Conservation (phyloP, 1,140 invertebrate species). For the Thereuonema tuberculata region DNA sequence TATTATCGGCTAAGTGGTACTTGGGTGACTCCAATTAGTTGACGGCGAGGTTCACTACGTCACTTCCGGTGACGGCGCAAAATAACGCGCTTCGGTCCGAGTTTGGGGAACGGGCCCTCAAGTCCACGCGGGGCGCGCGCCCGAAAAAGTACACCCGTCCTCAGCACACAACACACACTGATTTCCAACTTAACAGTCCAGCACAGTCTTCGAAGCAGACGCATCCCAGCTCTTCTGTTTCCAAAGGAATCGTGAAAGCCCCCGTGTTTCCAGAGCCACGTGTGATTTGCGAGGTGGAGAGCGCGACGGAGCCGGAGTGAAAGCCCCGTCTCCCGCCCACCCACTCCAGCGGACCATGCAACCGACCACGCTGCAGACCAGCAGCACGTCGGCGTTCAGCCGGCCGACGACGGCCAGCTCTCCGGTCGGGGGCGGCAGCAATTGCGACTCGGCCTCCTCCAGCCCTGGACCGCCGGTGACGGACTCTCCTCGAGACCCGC, state of each 20-base stretch:
- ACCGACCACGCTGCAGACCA: constrained; percentile 7
- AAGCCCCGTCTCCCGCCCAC: too few species aligned
- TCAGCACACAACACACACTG: background rate
- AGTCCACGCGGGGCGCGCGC: background rate
- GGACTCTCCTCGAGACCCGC: background rate
- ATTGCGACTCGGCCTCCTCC: background rate
- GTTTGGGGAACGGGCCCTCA: background rate
- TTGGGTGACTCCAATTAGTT: constrained; percentile 10
- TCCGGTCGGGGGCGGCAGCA: background rate
- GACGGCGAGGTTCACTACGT: background rate
- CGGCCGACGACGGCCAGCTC: background rate
- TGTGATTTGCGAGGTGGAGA: background rate
- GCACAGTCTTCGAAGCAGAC: background rate
- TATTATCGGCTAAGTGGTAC: constrained; percentile 14
- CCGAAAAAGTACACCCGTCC: background rate
- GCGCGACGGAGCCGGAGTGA: background rate
- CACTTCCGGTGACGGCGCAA: constrained; percentile 6
- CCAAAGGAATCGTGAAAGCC: too few species aligned
- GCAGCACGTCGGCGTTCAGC: constrained; percentile 12
- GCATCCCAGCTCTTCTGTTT: background rate
- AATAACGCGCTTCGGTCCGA: background rate
- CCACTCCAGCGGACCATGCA: background rate
- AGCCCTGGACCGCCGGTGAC: background rate
- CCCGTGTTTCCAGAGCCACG: too few species aligned
- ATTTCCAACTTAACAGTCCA: background rate